Base-by-base conservation (phyloP, 2,113 vertebrate genomes). In the Acinonyx jubatus region DNA sequence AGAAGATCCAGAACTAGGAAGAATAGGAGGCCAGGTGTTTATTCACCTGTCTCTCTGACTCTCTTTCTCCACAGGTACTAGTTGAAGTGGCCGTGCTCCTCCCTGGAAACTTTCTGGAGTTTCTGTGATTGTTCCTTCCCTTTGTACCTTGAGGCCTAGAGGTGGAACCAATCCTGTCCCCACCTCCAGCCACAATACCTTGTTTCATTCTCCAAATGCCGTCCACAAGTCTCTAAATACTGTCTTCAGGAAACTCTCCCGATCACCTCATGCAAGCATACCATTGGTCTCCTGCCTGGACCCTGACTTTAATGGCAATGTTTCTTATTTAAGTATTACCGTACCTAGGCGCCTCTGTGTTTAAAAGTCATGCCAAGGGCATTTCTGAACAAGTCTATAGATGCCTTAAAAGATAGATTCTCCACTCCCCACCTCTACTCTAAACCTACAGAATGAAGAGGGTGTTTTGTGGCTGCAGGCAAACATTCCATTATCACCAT, bases 301-400 rank as follows among this genome's bases (percentile, higher is more conserved):
- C 21, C 27, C 55, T 93, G 65, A 63, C 29, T 89, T 45, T 61
- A 86, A 57, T 3, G 89, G 21, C 80, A 89, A 15, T 45, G 33
- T 33, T 55, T 87, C 71, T 92, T 29, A 73, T 87, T 79, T 88
- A 65, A 81, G 80, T 79, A 74, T 31, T 68, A 27, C 1, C 36
- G 33, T 76, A 50, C 27, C 9, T 55, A 45, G 41, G 4, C 65
- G 19, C 57, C 27, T 88, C 55, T 95, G 87, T 21, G 76, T 83
- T 95, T 91, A 71, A 91, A 93, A 80, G 33, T 91, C 71, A 76
- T 89, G 78, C 78, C 78, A 88, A 94, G 66, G 65, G 13, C 50
- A 91, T 95, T 84, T 96, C 21, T 50, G 36, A 95, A 94, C 50
- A 94, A 92, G 95, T 93, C 23, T 14, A 69, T 29, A 96, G 65